A percentile compares a stretch with the other conserved stretches of the same genome.
These are phyloP conservation scores for Cepaea nemoralis DNA, from an alignment of 1,140 invertebrate genomes.

Conservation along the genomic window DNA sequence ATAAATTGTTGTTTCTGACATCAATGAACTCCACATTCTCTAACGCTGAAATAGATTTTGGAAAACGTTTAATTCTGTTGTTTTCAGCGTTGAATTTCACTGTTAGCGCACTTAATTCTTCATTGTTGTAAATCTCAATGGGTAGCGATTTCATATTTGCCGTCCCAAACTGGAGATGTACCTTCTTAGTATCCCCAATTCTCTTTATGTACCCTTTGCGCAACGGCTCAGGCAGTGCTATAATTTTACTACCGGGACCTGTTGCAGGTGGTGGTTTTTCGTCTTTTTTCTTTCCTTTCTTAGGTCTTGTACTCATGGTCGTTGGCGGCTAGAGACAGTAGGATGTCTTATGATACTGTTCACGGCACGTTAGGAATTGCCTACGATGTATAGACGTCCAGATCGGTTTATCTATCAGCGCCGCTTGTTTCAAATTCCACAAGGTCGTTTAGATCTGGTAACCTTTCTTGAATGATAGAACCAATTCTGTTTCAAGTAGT, in stretches of 20 bases:
- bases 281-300: slow-evolving; percentile 65
- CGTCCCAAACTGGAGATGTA: slow-evolving; percentile 61
- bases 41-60: slow-evolving; percentile 57
- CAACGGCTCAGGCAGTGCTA: slow-evolving; percentile 62
- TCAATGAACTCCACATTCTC: slow-evolving; percentile 64
- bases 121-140: slow-evolving; percentile 68
- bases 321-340: no score
- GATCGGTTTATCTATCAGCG: no score
- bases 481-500: no score
- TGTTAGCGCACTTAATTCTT: slow-evolving; percentile 61
- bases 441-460: no score
- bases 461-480: no score
- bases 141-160: slow-evolving; percentile 65
- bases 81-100: slow-evolving; percentile 64
- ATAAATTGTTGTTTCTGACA: slow-evolving; percentile 63
- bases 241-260: slow-evolving; percentile 68
- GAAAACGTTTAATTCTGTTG: slow-evolving; percentile 66
- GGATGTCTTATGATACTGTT: no score
- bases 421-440: no score
- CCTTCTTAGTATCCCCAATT: slow-evolving; percentile 53
- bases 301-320: slow-evolving; percentile 43
- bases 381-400: no score
- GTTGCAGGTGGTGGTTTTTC: slow-evolving; percentile 69
- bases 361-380: no score
- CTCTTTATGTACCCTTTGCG: slow-evolving; percentile 60